Evolutionary conservation across 2,797 vertebrate species (phyloP).

Genomic region (Sparidentex hasta): DNA sequence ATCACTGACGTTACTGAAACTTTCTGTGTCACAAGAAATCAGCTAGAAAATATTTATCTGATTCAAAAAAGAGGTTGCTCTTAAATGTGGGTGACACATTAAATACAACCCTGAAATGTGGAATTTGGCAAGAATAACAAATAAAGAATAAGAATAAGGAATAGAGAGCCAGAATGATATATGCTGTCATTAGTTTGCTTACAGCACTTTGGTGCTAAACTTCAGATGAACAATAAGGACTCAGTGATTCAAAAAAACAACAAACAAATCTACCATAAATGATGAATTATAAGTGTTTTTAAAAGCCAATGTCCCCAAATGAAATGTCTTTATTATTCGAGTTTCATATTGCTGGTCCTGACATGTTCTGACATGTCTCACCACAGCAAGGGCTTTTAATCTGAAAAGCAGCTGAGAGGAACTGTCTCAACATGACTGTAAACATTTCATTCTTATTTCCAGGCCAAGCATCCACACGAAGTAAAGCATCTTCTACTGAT

Average conservation of each 20-base stretch:
- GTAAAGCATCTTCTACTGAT: not conserved
- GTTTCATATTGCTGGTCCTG: not conserved
- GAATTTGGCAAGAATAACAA: not conserved
- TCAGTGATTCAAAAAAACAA: not conserved
- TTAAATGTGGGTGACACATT: not conserved
- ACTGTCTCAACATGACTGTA: not conserved
- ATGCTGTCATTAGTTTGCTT: not conserved
- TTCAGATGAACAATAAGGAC: not conserved
- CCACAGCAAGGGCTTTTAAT: not conserved
- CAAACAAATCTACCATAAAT: not conserved
- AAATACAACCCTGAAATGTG: no score
- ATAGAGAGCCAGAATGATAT: not conserved
- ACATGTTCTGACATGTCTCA: slow-evolving; percentile 29
- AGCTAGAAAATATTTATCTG: not conserved
- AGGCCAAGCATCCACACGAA: not conserved
- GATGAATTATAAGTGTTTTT: no score
- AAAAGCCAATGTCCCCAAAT: not conserved
- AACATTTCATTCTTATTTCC: not conserved
- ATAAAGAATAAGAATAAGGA: no score
- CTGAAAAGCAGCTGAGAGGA: not conserved
- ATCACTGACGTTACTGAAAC: not conserved
- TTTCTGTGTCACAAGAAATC: not conserved
- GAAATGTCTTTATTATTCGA: not conserved
- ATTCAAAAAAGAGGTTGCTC: not conserved
- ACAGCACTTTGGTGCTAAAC: not conserved